Conservation (phyloP, 2,797 vertebrate genomes). For the Novumbra hubbsi region DNA sequence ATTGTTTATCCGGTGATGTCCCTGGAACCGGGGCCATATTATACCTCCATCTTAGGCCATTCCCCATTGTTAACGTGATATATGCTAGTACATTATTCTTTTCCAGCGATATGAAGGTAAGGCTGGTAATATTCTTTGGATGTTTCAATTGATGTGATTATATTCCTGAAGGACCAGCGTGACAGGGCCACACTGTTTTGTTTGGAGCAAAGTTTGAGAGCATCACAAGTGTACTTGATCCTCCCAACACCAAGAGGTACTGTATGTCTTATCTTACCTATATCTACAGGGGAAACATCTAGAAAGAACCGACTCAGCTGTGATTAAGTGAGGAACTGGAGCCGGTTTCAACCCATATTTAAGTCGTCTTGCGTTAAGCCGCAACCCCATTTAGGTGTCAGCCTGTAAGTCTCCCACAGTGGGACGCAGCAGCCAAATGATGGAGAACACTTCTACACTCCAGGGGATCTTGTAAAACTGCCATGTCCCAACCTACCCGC, state of each 20-base stretch:
- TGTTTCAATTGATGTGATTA: conserved; percentile 41
- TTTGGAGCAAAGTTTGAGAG: conserved; percentile 85
- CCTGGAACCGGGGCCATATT: too few relatives aligned
- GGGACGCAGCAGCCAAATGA: conserved; percentile 47
- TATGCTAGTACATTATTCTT: conserved; percentile 35
- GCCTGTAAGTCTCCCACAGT: conserved; percentile 58
- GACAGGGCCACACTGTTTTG: conserved; percentile 86
- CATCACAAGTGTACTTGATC: conserved; percentile 83
- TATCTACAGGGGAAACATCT: conserved; percentile 61
- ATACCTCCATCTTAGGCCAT: conserved; percentile 50
- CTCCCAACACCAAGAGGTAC: conserved; percentile 77
- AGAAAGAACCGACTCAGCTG: conserved; percentile 62
- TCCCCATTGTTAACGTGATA: conserved; percentile 53
- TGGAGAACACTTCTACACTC: conserved; percentile 61
- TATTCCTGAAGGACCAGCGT: conserved; percentile 83
- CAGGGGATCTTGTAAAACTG: conserved; percentile 75
- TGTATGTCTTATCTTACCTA: too few relatives aligned
- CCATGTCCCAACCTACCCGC: conserved; percentile 41
- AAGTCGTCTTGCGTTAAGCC: conserved; percentile 45
- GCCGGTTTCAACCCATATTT: conserved; percentile 54
- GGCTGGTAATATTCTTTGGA: conserved; percentile 35
- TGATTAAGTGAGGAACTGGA: conserved; percentile 56
- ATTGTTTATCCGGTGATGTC: too few relatives aligned
- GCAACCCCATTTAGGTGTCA: conserved; percentile 56
- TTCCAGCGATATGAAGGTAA: conserved; percentile 35